phyloP scores from a whole-genome alignment of 2,797 vertebrate species.

The Syndactyla subalaris region DNA sequence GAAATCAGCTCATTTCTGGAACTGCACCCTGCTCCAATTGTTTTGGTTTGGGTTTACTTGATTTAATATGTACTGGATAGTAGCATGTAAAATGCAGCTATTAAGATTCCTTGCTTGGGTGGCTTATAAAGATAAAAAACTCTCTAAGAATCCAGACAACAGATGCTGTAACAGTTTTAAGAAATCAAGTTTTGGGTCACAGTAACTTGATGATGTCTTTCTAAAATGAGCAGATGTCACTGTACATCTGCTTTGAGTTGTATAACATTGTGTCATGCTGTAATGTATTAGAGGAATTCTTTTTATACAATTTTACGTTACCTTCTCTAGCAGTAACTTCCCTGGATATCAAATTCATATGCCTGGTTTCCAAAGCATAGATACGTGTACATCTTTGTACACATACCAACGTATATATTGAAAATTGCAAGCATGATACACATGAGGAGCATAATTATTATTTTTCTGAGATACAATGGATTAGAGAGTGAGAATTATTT shows the following conservation, averaged over 20 bases:
- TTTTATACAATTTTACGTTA: neutral
- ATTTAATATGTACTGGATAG: neutral
- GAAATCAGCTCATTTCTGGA: neutral
- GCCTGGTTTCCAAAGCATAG: neutral
- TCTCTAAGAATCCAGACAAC: neutral
- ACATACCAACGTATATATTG: neutral
- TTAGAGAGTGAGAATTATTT: neutral
- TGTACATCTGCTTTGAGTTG: constrained; percentile 25
- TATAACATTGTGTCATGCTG: neutral
- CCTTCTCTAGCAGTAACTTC: neutral
- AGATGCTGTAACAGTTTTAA: constrained; percentile 31
- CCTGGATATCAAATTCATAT: neutral
- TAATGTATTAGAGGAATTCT: neutral
- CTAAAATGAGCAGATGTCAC: neutral
- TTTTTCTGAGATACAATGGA: neutral
- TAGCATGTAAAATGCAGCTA: neutral
- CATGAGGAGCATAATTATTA: neutral
- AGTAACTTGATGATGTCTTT: constrained; percentile 7
- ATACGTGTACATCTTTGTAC: neutral
- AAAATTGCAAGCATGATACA: neutral
- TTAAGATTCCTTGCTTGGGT: neutral
- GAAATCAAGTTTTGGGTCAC: constrained; percentile 18
- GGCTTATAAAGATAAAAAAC: neutral
- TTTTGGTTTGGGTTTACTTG: neutral
- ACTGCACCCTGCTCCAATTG: neutral